Evolutionary conservation across 2,888 invertebrate genomes (phyloP), one percentile per base, ranked within the genome.

Genomic region (Andrena camellia): DNA sequence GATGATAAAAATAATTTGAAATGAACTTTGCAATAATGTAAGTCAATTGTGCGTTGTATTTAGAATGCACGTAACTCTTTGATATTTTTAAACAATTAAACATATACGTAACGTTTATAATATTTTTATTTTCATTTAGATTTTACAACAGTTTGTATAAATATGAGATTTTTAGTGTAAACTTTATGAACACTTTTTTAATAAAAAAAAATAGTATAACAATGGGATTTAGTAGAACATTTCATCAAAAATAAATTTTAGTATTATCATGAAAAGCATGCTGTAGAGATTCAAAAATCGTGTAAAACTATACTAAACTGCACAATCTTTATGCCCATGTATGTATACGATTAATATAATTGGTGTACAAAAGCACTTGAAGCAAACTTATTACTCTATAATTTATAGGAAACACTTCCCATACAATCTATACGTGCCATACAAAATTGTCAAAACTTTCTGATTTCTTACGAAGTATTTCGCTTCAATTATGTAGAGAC

Each of bases 401-500:
- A 57, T 35, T 63, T 17, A 3, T 10, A 57, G 26, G 10, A 52
- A 20, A 64, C 13, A 74, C n/a, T 50, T 17, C 10, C 67, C 2
- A 26, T 63, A 33, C 23, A 23, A 63, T 52, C 3, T 5, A 42
- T 17, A 42, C 52, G 63, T 52, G 35, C 20, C 2, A 35, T 26
- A 50, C 17, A 68, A 42, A 33, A 20, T 23, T 50, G n/a, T 66
- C 66, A 7, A 33, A 26, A 50, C 3, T 52, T 50, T 52, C 10
- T 2, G 26, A 33, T 31, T 5, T 4, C 0, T 35, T 3, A 2
- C 42, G 5, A 29, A 70, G 50, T 17, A 67, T 67, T 79, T 54
- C 7, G 0, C 35, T 64, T 35, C 13, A 81, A 78, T 92, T 92
- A 94, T 93, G 96, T 96, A 94, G 96, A 97, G 95, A 97, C 96